These are phyloP conservation scores for Hyperoodon ampullatus DNA, from an alignment of 2,113 vertebrate genomes.

Conservation along the genomic window DNA sequence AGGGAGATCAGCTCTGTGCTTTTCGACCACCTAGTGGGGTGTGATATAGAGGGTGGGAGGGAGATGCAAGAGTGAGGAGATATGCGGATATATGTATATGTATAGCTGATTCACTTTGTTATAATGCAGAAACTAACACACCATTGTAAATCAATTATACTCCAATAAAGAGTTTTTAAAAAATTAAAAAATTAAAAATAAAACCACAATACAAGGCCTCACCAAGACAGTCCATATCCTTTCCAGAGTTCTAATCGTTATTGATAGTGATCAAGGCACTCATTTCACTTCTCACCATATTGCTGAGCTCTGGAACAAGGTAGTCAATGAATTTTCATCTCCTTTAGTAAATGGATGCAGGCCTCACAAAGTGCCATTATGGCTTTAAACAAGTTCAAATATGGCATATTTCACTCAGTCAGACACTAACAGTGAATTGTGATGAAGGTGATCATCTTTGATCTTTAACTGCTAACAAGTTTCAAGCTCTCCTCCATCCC, in stretches of 20 bases:
- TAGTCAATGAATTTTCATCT: background rate
- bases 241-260: background rate
- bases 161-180: too few relatives aligned
- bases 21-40: too few relatives aligned
- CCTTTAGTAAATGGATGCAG: background rate
- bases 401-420: background rate
- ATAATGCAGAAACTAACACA: too few relatives aligned
- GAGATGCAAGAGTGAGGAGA: too few relatives aligned
- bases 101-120: too few relatives aligned
- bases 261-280: background rate
- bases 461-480: background rate
- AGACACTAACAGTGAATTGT: background rate
- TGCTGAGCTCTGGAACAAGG: background rate
- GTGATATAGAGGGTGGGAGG: too few relatives aligned
- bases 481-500: accelerated
- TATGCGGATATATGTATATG: too few relatives aligned
- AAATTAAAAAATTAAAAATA: background rate
- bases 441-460: background rate
- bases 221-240: background rate
- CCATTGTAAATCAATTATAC: too few relatives aligned
- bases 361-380: background rate
- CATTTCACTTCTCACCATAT: background rate
- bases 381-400: background rate
- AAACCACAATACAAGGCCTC: background rate
- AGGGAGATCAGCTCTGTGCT: too few relatives aligned